Base-by-base conservation (phyloP, 1,140 invertebrate species). In the Hyposmocoma kahamanoa region DNA sequence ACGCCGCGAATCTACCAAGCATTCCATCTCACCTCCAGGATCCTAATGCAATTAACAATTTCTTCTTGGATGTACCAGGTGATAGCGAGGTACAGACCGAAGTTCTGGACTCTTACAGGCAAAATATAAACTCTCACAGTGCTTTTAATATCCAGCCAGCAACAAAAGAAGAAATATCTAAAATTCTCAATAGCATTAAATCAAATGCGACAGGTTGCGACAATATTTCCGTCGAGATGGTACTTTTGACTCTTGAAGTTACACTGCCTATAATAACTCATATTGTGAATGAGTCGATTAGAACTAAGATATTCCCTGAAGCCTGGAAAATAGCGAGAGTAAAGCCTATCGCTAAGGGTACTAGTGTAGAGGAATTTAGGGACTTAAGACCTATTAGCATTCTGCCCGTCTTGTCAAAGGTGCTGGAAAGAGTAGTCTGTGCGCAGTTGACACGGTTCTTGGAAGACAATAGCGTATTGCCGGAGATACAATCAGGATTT, bases 381-480 rank as follows among this genome's bases (percentile, higher is more conserved):
- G 45, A 62, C 28, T 17, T 59, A 9, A 42, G 56, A 28, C 44
- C 56, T 4, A 62, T 59, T 19, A 59, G 52, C 30, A 32, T 62
- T 18, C 43, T 62, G 1, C 56, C 60, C 19, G 8, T 42, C 21
- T n/a, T 59, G 9, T 62, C 56, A 3, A 62, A 62, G 32, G 24
- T 55, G 9, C 21, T 59, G 1, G 60, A 59, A 51, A 55, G 38
- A 41, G 42, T 53, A 4, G 42, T 59, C 2, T 39, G 28, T 20
- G 13, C 20, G 3, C 60, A 62, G 36, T 24, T 62, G 3, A 39
- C 21, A 13, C 30, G 21, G 1, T 49, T 45, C 22, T 18, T 55
- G 17, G 34, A 47, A 15, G 21, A 11, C 26, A 28, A 54, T 11
- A 34, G 50, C 30, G 15, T 61, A 24, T 30, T 58, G 10, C 50